A percentile compares a stretch with the other conserved stretches of the same genome.
These are phyloP conservation scores for Stichodactyla helianthus DNA, from an alignment of 64 coral and sea anemone genomes.

Conservation along the genomic window DNA sequence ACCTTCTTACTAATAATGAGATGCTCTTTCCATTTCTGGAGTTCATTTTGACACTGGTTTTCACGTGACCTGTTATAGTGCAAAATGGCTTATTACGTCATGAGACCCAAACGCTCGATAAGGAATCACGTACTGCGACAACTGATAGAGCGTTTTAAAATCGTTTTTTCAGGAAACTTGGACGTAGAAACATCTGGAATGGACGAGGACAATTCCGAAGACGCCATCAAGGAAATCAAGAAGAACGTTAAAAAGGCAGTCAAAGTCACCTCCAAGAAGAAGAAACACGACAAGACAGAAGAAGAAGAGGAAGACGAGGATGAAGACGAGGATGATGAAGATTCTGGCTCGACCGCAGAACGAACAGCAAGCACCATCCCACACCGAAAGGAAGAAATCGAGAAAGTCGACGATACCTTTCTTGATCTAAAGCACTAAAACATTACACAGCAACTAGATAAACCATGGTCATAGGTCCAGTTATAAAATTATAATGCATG, in stretches of 20 bases:
- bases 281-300: slow-evolving; percentile 1
- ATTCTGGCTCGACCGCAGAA: slow-evolving; percentile 35
- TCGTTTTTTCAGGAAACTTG: neutral
- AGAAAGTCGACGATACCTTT: neutral
- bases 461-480: neutral
- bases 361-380: slow-evolving; percentile 38
- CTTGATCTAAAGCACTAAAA: slow-evolving; percentile 18
- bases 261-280: neutral
- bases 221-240: slow-evolving; percentile 44
- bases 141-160: too few species aligned
- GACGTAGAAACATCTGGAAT: slow-evolving; percentile 20
- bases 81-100: neutral
- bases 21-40: too few species aligned
- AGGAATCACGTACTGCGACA: too few species aligned
- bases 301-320: slow-evolving; percentile 55
- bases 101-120: neutral
- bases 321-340: slow-evolving; percentile 44
- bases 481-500: neutral
- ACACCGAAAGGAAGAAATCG: slow-evolving; percentile 17
- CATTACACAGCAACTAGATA: neutral
- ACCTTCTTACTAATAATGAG: too few species aligned
- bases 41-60: too few species aligned
- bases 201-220: slow-evolving; percentile 19
- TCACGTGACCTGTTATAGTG: too few species aligned
- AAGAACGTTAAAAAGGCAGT: slow-evolving; percentile 33